Percentiles rank a stretch among this genome's conserved stretches.
These are phyloP conservation scores for Crotalus horridus DNA, from an alignment of 2,113 vertebrate species.

Conservation along the genomic window DNA sequence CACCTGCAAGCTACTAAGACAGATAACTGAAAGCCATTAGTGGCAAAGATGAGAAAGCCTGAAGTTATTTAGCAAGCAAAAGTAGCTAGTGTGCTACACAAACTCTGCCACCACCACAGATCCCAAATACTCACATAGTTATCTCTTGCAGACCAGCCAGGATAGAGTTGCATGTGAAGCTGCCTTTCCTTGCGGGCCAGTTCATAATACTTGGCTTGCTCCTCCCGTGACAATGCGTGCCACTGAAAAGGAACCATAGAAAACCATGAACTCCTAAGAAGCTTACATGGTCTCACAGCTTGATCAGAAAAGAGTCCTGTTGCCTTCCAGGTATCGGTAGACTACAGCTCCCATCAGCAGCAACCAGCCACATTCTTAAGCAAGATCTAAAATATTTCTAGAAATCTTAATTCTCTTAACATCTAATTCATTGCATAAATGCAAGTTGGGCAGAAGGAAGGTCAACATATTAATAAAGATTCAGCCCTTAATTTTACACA, in stretches of 20 bases:
- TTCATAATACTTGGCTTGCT: slow-evolving; percentile 98
- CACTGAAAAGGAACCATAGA: slow-evolving; percentile 71
- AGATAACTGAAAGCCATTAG: background rate
- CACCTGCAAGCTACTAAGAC: background rate
- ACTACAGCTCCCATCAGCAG: background rate
- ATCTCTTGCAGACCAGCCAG: slow-evolving; percentile 96
- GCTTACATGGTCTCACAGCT: background rate
- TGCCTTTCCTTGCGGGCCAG: slow-evolving; percentile 96
- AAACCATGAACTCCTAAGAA: background rate
- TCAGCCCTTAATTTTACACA: background rate
- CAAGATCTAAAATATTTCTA: background rate
- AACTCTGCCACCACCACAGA: fast-evolving
- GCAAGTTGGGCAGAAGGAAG: background rate
- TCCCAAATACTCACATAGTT: slow-evolving; percentile 87
- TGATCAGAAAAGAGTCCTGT: background rate
- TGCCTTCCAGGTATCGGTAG: background rate
- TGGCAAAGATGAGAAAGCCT: fast-evolving
- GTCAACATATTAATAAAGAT: background rate
- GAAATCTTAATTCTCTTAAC: background rate
- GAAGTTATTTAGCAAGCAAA: background rate
- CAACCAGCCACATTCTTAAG: background rate
- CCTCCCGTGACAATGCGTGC: slow-evolving; percentile 95
- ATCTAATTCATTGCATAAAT: background rate
- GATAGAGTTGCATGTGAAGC: slow-evolving; percentile 99
- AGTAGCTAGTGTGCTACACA: background rate